Percentiles rank a stretch among this genome's conserved stretches.
Evolutionary conservation across 2,888 invertebrate genomes (phyloP).

Genomic region (Mantis religiosa): DNA sequence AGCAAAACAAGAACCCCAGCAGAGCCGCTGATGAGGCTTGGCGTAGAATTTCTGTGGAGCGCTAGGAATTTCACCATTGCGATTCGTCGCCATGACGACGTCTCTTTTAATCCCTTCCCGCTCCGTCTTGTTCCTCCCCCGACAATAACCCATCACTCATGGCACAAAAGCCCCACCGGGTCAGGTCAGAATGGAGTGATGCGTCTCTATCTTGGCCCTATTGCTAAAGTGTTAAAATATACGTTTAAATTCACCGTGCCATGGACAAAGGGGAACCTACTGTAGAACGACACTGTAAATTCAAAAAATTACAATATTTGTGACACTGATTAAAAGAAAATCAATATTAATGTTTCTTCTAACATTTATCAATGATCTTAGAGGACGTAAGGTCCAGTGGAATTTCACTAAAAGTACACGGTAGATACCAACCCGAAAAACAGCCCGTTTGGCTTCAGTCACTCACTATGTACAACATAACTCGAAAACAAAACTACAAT

Average conservation of each 20-base stretch:
- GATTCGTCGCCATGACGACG: slow-evolving; percentile 1
- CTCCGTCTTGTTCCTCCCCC: not conserved
- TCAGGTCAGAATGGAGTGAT: not conserved
- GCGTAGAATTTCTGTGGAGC: slow-evolving; percentile 5
- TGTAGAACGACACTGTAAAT: too few species aligned
- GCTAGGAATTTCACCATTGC: slow-evolving; percentile 10
- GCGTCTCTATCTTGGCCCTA: not conserved
- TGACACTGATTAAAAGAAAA: too few species aligned
- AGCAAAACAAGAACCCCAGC: not conserved
- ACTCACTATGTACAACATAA: too few species aligned
- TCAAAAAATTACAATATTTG: too few species aligned
- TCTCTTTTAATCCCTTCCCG: slow-evolving; percentile 5
- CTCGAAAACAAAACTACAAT: too few species aligned
- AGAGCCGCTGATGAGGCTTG: not conserved
- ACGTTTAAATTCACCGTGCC: not conserved
- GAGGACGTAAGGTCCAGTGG: too few species aligned
- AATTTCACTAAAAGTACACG: too few species aligned
- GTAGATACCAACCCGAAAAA: too few species aligned
- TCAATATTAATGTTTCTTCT: too few species aligned
- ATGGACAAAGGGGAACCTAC: not conserved
- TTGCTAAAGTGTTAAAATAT: not conserved
- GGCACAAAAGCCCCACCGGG: not conserved
- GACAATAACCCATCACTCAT: not conserved
- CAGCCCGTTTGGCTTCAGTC: too few species aligned
- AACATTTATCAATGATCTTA: too few species aligned